Percentiles rank a stretch among this genome's conserved stretches.
These are phyloP conservation scores for Diplogasteroides magnus DNA, from an alignment of 1,140 invertebrate genomes.

Conservation along the genomic window DNA sequence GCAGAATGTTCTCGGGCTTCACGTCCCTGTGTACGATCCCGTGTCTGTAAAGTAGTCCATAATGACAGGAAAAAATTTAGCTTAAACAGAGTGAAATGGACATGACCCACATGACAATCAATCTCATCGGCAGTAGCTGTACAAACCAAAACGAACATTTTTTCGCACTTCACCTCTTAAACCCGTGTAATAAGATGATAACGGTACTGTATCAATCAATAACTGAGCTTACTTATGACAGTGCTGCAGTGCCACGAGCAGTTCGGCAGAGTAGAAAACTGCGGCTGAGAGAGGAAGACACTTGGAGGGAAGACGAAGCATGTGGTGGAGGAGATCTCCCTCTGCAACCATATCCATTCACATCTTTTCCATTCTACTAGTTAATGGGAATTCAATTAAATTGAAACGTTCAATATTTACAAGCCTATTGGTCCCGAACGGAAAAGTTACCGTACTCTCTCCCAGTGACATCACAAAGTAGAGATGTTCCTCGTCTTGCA, in stretches of 20 bases:
- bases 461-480: conserved; percentile 94
- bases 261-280: conserved; percentile 84
- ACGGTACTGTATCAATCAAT: too few relatives aligned
- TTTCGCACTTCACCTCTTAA: too few relatives aligned
- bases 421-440: too few relatives aligned
- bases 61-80: too few relatives aligned
- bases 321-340: conserved; percentile 82
- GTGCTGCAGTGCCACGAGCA: conserved; percentile 70
- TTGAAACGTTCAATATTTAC: too few relatives aligned
- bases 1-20: conserved; percentile 64
- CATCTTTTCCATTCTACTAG: not conserved
- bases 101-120: too few relatives aligned
- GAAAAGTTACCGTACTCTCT: conserved; percentile 52
- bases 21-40: conserved; percentile 79
- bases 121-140: too few relatives aligned
- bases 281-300: conserved; percentile 81
- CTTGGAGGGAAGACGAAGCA: conserved; percentile 73
- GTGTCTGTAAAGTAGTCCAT: conserved; percentile 78
- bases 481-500: conserved; percentile 83
- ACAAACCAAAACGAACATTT: too few relatives aligned
- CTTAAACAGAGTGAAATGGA: too few relatives aligned
- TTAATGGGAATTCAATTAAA: not conserved
- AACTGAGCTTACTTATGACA: not conserved
- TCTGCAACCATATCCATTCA: conserved; percentile 57
- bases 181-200: too few relatives aligned